Base-by-base conservation (phyloP, 1,140 invertebrate species). In the Helicoverpa armigera region DNA sequence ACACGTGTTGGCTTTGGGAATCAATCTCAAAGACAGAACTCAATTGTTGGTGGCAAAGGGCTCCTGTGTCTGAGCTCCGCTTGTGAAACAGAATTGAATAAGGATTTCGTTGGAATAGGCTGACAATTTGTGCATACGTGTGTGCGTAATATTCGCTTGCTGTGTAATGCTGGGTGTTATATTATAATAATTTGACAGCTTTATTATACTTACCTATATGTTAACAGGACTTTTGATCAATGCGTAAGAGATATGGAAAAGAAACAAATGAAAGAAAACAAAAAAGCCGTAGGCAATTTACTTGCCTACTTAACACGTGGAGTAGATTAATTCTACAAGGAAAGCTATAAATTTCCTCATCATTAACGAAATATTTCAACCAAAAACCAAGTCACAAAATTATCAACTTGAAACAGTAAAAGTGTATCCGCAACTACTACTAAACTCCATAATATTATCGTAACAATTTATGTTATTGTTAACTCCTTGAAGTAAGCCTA, bases 1-100 rank as follows among this genome's bases (percentile, higher is more conserved):
- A 80, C 60, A 61, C 69, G 69, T 53, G 53, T 73, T 23, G 65
- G 35, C 31, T 56, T 56, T 48, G 63, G 10, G 65, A 79, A 77
- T 69, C 77, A 80, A 82, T 80, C 60, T 76, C 82, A 85, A 82
- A 82, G 58, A 80, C 83, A 74, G 72, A 82, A 76, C 81, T 79
- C 81, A 74, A 80, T 82, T 79, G 75, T 61, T 51, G 61, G 60
- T 53, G 58, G 56, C 83, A 85, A 85, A 82, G 78, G 78, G 50
- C 16, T 43, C 11, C 78, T 80, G 29, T 73, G 56, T 73, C 70
- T 10, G 14, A 73, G 56, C 53, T 43, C 70, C 31, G 70, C 5
- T 73, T 73, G 29, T 10, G 53, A 14, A 56, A 56, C 16, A 35
- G 70, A 43, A 73, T 73, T 73, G 23, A 5, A 31, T 7, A 7